Conservation (phyloP, 2,888 invertebrate genomes). For the Phengaris alcon region DNA sequence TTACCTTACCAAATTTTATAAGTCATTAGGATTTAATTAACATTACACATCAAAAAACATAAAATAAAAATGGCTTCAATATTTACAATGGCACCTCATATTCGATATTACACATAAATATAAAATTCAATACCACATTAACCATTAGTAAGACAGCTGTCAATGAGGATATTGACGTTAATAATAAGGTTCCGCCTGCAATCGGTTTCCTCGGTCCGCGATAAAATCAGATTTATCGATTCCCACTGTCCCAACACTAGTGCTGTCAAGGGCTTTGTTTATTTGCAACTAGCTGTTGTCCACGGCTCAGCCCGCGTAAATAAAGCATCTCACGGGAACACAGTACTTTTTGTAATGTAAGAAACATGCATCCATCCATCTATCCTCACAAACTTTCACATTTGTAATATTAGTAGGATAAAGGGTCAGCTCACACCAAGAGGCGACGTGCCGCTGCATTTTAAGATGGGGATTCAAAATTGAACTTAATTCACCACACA, state of each 20-base stretch:
- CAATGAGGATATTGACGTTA: slow-evolving; percentile 30
- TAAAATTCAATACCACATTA: slow-evolving; percentile 21
- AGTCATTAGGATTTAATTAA: neutral
- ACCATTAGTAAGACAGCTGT: slow-evolving; percentile 26
- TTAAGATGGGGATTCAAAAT: too few relatives aligned
- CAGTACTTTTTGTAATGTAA: too few relatives aligned
- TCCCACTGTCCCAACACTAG: slow-evolving; percentile 43
- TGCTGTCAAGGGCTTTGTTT: slow-evolving; percentile 34
- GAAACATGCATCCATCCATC: too few relatives aligned
- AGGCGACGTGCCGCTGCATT: too few relatives aligned
- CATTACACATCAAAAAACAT: neutral
- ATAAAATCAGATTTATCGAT: slow-evolving; percentile 49
- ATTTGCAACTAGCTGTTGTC: neutral
- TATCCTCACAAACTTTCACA: too few relatives aligned
- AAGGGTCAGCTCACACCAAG: too few relatives aligned
- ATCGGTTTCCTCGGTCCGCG: slow-evolving; percentile 33
- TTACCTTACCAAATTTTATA: too few relatives aligned
- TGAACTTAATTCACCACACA: too few relatives aligned
- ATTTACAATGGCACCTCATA: neutral
- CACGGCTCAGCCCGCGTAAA: too few relatives aligned
- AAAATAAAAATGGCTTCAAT: neutral
- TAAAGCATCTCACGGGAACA: too few relatives aligned
- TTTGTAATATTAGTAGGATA: too few relatives aligned
- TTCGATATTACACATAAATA: slow-evolving; percentile 12
- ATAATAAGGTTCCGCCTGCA: slow-evolving; percentile 39